These are phyloP conservation scores for Argyresthia albistria DNA, from an alignment of 2,888 invertebrate genomes.

Conservation along the genomic window DNA sequence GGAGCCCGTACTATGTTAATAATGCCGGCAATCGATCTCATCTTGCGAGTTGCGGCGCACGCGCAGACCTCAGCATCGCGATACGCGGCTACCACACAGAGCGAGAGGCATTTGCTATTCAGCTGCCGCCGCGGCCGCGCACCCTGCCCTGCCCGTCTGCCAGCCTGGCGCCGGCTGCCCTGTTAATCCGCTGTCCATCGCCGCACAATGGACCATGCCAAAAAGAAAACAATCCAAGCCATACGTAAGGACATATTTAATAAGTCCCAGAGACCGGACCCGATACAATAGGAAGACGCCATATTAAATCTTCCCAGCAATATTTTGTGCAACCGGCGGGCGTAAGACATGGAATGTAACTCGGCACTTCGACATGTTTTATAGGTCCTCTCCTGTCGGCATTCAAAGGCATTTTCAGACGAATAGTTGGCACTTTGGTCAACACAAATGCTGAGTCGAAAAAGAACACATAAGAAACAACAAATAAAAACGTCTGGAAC, in stretches of 20 bases:
- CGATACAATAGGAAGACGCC: neutral
- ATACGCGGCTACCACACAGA: slow-evolving; percentile 17
- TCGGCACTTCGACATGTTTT: neutral
- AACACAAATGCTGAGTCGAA: slow-evolving; percentile 22
- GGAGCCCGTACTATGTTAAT: slow-evolving; percentile 30
- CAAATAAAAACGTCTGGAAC: slow-evolving; percentile 16
- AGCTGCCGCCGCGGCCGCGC: slow-evolving; percentile 23
- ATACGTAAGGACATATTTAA: slow-evolving; percentile 8
- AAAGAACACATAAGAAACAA: slow-evolving; percentile 5
- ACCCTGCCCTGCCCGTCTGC: slow-evolving; percentile 6
- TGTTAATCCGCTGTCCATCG: slow-evolving; percentile 60
- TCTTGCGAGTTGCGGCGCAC: slow-evolving; percentile 28
- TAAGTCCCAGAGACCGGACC: slow-evolving; percentile 3
- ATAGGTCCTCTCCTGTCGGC: neutral
- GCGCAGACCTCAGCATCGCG: slow-evolving; percentile 15
- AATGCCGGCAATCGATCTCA: slow-evolving; percentile 32
- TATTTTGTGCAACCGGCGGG: neutral
- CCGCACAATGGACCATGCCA: slow-evolving; percentile 28
- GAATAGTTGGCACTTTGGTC: slow-evolving; percentile 13
- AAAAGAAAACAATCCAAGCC: slow-evolving; percentile 36
- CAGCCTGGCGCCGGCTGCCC: slow-evolving; percentile 50
- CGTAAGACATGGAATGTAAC: neutral
- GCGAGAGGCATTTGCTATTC: slow-evolving; percentile 53
- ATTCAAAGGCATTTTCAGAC: neutral
- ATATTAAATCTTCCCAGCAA: neutral